These are phyloP conservation scores for Lydus trimaculatus DNA, from an alignment of 2,888 invertebrate species.

Conservation along the genomic window DNA sequence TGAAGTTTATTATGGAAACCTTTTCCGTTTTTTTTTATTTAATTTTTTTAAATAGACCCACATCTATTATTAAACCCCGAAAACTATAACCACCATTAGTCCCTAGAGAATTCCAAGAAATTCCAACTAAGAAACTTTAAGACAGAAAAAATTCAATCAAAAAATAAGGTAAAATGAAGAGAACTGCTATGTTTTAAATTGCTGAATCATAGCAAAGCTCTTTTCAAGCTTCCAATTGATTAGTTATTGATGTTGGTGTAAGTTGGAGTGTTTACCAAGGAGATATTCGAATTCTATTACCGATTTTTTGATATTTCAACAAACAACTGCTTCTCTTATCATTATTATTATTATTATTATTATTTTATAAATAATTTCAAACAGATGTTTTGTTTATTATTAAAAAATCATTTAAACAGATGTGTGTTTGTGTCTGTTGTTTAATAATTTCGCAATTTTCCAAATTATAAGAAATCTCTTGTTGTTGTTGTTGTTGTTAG, in stretches of 20 bases:
- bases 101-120: not conserved
- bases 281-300: not conserved
- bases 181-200: not conserved
- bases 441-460: not conserved
- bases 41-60: no score
- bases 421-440: not conserved
- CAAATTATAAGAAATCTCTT: not conserved
- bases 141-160: not conserved
- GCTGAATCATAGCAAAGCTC: not conserved
- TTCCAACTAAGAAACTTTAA: not conserved
- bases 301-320: no score
- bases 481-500: not conserved
- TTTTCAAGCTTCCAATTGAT: not conserved
- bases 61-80: no score
- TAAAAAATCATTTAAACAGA: not conserved
- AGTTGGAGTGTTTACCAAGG: not conserved
- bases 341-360: no score
- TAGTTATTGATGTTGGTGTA: not conserved
- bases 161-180: not conserved
- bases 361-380: not conserved
- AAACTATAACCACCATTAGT: no score
- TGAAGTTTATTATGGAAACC: no score
- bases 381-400: slow-evolving; percentile 7
- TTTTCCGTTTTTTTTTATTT: no score
- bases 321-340: no score